Evolutionary conservation across 2,888 invertebrate genomes (phyloP), one percentile per base, ranked within the genome.

Genomic region (Meghimatium bilineatum): DNA sequence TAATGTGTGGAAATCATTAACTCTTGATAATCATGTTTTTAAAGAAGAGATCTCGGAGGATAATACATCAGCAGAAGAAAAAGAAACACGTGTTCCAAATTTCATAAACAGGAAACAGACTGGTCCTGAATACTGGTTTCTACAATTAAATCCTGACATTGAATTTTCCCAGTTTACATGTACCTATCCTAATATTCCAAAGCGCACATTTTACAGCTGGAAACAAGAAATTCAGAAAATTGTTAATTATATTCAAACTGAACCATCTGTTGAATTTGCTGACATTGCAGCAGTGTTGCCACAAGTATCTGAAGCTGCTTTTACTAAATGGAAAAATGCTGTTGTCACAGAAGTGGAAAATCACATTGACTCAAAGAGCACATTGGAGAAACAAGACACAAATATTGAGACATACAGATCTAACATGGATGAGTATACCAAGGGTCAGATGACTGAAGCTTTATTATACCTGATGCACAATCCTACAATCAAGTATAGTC

Each of bases 61-160:
- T 8, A 60, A 32, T 17, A 60, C 17, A n/a, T 36, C 77, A 23
- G 34, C 34, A 26, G 82, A 69, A 56, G 81, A 74, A 34, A 38
- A 26, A 29, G 81, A 81, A 34, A n/a, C 44, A 36, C 34, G 71
- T 14, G 8, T 63, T 26, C n/a, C 23, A 49, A 38, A 69, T 32
- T 69, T 69, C 69, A n/a, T n/a, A 29, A 84, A 69, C n/a, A 85
- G 83, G 56, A 87, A 85, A 69, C 63, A 75, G 2, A 85, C 72
- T 77, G 69, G 85, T 44, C 84, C 84, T 26, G 88, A 88, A 56
- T 86, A 86, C 71, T 66, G 77, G 34, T 84, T 85, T 80, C 78
- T 88, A 36, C 84, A 87, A n/a, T 77, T 86, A 69, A 86, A 88
- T 81, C 87, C 88, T 23, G 86, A 85, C 71, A 85, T 87, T 83